phyloP scores from a whole-genome alignment of 2,888 invertebrate genomes.

The Calameuta filiformis region DNA sequence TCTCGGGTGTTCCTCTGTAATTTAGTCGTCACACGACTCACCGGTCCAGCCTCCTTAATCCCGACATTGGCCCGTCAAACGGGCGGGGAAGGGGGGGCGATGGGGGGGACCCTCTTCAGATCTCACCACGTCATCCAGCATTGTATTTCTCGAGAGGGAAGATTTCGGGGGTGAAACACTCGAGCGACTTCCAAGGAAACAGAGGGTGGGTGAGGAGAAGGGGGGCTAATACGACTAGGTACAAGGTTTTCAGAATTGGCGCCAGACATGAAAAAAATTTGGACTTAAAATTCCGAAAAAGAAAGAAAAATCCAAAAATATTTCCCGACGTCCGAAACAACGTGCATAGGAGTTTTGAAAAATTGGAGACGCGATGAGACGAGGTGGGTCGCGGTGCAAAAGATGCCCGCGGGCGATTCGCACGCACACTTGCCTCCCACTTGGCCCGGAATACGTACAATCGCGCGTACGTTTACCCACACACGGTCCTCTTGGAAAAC shows the following conservation, averaged over 20 bases:
- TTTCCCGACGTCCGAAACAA: not conserved
- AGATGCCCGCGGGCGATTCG: not conserved
- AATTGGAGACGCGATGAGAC: constrained; percentile 9
- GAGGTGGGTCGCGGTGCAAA: not conserved
- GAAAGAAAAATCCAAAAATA: not conserved
- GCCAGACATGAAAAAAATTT: not conserved
- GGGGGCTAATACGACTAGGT: not conserved
- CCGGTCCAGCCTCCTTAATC: not conserved
- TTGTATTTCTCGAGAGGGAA: constrained; percentile 2
- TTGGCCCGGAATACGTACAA: not conserved
- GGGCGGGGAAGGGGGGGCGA: not conserved
- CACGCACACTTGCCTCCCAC: not conserved
- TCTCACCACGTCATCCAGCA: constrained; percentile 16
- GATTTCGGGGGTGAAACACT: not conserved
- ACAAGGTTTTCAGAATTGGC: not conserved
- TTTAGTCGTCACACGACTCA: not conserved
- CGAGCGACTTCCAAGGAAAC: constrained; percentile 5
- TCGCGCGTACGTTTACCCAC: not conserved
- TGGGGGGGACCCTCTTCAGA: constrained; percentile 18
- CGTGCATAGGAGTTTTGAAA: constrained; percentile 20
- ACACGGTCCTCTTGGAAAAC: constrained; percentile 7
- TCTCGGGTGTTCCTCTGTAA: not conserved
- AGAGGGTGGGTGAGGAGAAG: not conserved
- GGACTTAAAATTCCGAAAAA: not conserved
- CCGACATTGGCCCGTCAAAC: constrained; percentile 2